Evolutionary conservation across 2,888 invertebrate species (phyloP), one percentile per base, ranked within the genome.

Genomic region (Xiphydria camelus): DNA sequence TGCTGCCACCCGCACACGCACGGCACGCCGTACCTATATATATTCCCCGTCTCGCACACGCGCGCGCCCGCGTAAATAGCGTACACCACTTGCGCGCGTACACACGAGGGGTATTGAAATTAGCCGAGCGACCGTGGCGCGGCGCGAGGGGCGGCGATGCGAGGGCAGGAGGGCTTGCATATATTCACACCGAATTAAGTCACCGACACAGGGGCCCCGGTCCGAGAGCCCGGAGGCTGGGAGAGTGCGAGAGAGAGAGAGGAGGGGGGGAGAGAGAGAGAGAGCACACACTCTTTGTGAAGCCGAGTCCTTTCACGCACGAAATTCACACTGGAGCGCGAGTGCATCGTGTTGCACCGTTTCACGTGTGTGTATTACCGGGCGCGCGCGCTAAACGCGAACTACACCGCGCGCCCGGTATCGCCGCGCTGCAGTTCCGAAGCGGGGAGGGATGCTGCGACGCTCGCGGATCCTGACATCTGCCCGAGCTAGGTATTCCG

Each of bases 161-260:
- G 20, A 12, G 32, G 14, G 19, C 6, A 19, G 29, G 29, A 54
- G 54, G 55, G 64, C 57, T 61, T 60, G 62, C 62, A 66, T 65
- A 68, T 66, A 68, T 68, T 68, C 64, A 64, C 68, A 65, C 62
- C 62, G 66, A 69, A 70, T 70, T 69, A 70, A 70, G 70, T 70
- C 68, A 70, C 69, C 59, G 59, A 68, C 61, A 70, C 69, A 58
- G 25, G 22, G 29, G 29, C 22, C 20, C 39, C 41, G 3, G 29
- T 29, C 29, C 29, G 12, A 29, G n/a, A n/a, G n/a, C 49, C 14
- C 32, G 32, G 7, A 41, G 42, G 42, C 45, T 41, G 41, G 48
- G 47, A 38, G n/a, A n/a, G n/a, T n/a, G n/a, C n/a, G n/a, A n/a
- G n/a, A n/a, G n/a, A n/a, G n/a, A n/a, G n/a, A n/a, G n/a, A n/a